These are phyloP conservation scores for Steinernema carpocapsae DNA, from an alignment of 2,888 invertebrate genomes.

Conservation along the genomic window DNA sequence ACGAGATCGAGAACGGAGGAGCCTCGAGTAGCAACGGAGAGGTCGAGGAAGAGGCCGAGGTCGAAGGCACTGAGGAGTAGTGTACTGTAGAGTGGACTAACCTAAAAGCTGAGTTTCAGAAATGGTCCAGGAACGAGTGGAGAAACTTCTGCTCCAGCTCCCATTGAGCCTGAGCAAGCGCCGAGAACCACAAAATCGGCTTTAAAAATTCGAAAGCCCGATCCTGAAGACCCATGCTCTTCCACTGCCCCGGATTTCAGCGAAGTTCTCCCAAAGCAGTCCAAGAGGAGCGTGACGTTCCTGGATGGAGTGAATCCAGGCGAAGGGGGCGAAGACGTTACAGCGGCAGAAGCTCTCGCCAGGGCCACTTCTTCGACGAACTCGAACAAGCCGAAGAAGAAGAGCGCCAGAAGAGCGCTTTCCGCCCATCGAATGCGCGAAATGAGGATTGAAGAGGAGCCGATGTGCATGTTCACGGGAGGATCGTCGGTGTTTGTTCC, in stretches of 20 bases:
- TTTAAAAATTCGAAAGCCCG: conserved; percentile 4
- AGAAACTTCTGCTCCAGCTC: background rate
- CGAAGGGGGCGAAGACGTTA: conserved; percentile 37
- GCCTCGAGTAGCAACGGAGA: background rate
- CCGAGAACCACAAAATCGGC: conserved; percentile 2
- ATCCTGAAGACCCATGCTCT: background rate
- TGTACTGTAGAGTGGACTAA: background rate
- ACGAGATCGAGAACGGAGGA: conserved; percentile 46
- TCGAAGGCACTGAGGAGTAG: background rate
- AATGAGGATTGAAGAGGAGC: conserved; percentile 39
- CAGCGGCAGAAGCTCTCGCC: conserved; percentile 1
- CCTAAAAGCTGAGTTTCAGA: background rate
- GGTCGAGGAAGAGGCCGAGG: background rate
- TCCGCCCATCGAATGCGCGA: conserved; percentile 38
- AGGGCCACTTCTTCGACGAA: background rate
- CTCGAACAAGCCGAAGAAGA: conserved; percentile 26
- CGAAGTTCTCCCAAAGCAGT: background rate
- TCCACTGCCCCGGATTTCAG: background rate
- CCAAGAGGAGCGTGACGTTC: conserved; percentile 46
- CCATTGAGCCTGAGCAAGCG: background rate
- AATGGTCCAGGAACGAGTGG: conserved; percentile 3
- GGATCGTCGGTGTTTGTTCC: conserved; percentile 37
- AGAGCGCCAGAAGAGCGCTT: conserved; percentile 23
- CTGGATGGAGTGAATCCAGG: conserved; percentile 63
- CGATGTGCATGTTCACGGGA: conserved; percentile 31